Percentiles rank a stretch among this genome's conserved stretches.
Conservation (phyloP, 2,113 vertebrate genomes). For the Falco punctatus region DNA sequence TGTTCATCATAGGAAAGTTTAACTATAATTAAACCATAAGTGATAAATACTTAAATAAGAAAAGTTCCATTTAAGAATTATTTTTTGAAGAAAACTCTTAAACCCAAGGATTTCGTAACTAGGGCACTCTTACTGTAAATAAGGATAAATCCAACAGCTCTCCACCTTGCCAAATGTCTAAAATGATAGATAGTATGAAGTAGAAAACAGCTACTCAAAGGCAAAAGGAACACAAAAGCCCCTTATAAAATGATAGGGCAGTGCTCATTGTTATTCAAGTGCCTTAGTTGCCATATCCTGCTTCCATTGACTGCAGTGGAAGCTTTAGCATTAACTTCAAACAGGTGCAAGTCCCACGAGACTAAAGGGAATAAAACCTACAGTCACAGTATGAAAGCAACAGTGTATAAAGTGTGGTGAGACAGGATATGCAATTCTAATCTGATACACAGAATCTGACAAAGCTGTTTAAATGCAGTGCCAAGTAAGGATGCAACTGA, state of each 20-base stretch:
- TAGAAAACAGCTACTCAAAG: conserved; percentile 25
- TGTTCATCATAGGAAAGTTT: neutral
- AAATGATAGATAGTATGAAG: conserved; percentile 17
- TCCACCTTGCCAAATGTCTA: neutral
- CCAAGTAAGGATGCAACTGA: conserved; percentile 54
- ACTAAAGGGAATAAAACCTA: conserved; percentile 33
- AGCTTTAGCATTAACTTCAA: conserved; percentile 45
- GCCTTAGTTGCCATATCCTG: conserved; percentile 26
- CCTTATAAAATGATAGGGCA: conserved; percentile 2
- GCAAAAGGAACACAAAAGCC: conserved; percentile 2
- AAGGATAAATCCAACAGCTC: neutral
- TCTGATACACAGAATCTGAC: conserved; percentile 40
- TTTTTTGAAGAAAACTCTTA: neutral
- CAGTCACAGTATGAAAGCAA: conserved; percentile 49
- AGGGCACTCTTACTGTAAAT: neutral
- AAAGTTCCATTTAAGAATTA: neutral
- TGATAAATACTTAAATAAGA: neutral
- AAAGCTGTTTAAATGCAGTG: conserved; percentile 40
- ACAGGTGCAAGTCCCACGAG: conserved; percentile 52
- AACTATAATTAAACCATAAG: neutral
- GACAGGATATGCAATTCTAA: conserved; percentile 45
- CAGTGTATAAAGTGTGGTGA: conserved; percentile 42
- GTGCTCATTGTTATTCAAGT: conserved; percentile 47
- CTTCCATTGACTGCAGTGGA: conserved; percentile 2
- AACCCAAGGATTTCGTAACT: neutral